Base-by-base conservation (phyloP, 2,888 invertebrate genomes). In the Onchidella celtica region DNA sequence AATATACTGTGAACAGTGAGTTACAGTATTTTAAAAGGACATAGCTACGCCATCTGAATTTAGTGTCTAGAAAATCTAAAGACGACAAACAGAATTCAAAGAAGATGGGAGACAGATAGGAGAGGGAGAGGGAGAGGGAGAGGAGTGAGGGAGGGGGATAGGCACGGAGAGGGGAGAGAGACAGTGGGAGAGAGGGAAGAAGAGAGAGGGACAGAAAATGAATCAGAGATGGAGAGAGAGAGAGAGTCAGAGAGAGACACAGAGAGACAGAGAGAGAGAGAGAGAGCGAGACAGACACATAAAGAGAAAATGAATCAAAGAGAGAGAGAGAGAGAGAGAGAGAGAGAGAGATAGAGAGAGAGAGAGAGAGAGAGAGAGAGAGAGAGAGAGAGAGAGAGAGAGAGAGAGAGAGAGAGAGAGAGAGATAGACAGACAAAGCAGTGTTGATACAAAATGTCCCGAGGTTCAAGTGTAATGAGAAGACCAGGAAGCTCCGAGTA, bases 321-420 rank as follows among this genome's bases (percentile, higher is more conserved):
- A 34, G 32, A 66, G 4, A 32, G 3, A 32, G 24, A 27, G 21
- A 11, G 27, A 24, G 21, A 14, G 55, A 29, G 27, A 55, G 4
- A 9, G 24, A 32, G 24, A 57, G 4, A 47, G 72, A 14, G 55
- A 34, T 3, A 11, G 55, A 72, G 72, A 0, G 27, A 24, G 11
- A 55, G 55, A 72, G 21, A 47, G 47, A 47, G 47, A 47, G 47
- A 47, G 9, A 47, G 17, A 47, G 47, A 47, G 47, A 47, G 47
- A 47, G 47, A 47, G 47, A 6, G 47, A 47, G 47, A 47, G 47
- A 47, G 47, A 47, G 47, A 47, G 47, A 47, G 47, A 6, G 47
- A 47, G 47, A 47, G 47, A 47, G 47, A 47, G 47, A 47, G 47
- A 47, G 47, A 40, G 55, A 72, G 72, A 32, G 66, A 66, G 27